Evolutionary conservation across 1,140 invertebrate genomes (phyloP), one percentile per base, ranked within the genome.

Genomic region (Drosophila athabasca): DNA sequence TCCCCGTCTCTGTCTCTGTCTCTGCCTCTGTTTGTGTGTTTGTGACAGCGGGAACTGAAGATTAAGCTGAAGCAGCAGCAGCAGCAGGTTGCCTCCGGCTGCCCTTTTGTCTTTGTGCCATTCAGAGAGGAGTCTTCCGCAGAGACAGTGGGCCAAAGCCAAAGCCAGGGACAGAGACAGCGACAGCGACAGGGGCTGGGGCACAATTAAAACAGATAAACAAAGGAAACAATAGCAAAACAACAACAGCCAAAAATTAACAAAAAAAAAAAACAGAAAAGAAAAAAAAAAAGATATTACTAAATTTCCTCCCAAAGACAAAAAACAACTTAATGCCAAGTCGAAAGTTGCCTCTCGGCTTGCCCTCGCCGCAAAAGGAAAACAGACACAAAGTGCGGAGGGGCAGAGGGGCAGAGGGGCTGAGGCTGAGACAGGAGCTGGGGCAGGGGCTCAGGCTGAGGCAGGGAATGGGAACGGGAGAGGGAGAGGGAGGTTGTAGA

Each of bases 191-290:
- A 31, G 31, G 3, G 48, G 31, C 13, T 31, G 15, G 43, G 51
- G 62, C 49, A 76, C 79, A 87, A 87, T 87, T 87, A 88, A 88
- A 88, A 79, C 79, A 88, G 79, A 87, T 83, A 87, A 87, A 88
- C 79, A 88, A 83, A 82, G 48, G 51, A 83, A 79, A 87, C 78
- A 87, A 82, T 76, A 79, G 70, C 75, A 79, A 64, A 77, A 58
- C 45, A 62, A 87, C 66, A 87, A 75, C 69, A 71, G 45, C 46
- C 35, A 11, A 39, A 39, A 39, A 39, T 39, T 39, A 54, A 19
- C 29, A 17, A 26, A 44, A 54, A 54, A 45, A 57, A 44, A 49
- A 60, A 50, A 29, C 0, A 48, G 39, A 46, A 55, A 55, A 43
- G 11, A 17, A n/a, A 53, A n/a, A 54, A 62, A 78, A 43, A 64